A percentile compares a stretch with the other conserved stretches of the same genome.
Evolutionary conservation across 2,113 vertebrate species (phyloP).

Genomic region (Edolisoma coerulescens): DNA sequence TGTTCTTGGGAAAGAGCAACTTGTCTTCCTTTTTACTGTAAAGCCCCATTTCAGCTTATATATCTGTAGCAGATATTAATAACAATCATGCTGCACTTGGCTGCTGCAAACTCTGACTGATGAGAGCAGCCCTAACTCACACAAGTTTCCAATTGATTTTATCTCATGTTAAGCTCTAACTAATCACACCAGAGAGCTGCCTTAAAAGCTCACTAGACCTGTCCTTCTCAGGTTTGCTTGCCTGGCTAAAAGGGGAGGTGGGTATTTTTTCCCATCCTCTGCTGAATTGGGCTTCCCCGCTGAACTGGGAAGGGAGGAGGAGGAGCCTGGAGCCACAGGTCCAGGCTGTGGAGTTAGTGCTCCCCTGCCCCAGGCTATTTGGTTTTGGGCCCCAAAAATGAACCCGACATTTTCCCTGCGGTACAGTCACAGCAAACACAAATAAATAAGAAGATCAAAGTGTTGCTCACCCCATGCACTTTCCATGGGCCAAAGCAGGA

Average conservation of each 20-base stretch:
- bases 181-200: constrained; percentile 36
- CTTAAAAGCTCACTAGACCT: constrained; percentile 48
- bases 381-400: neutral
- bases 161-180: constrained; percentile 58
- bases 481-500: neutral
- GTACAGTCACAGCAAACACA: neutral
- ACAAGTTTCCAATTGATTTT: constrained; percentile 62
- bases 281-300: rapidly evolving
- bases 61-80: constrained; percentile 45
- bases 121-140: constrained; percentile 50
- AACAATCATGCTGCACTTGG: constrained; percentile 45
- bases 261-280: neutral
- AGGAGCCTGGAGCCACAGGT: neutral
- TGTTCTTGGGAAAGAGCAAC: neutral
- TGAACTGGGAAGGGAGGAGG: neutral
- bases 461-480: rapidly evolving
- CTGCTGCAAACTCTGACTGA: constrained; percentile 55
- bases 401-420: neutral
- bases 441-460: neutral
- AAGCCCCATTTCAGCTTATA: neutral
- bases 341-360: neutral
- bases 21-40: constrained; percentile 34
- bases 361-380: neutral
- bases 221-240: neutral
- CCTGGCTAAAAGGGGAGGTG: neutral